Evolutionary conservation across 1,140 invertebrate species (phyloP).

Genomic region (Drosophila melanica): DNA sequence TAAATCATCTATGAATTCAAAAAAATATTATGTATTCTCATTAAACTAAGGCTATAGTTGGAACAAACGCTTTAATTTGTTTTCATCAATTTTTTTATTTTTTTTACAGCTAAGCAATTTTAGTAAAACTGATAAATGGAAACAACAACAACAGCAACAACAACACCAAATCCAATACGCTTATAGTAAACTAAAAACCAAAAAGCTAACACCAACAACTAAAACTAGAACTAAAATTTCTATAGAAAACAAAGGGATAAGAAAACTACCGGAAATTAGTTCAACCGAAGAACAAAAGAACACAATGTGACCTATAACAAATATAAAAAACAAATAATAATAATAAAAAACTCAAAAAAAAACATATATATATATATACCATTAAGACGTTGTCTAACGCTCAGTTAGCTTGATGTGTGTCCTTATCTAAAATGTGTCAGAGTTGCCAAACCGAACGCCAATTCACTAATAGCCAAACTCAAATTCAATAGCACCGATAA

Average conservation of each 20-base stretch:
- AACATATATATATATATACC: conserved; percentile 18
- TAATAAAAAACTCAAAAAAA: neutral
- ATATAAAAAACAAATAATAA: conserved; percentile 1
- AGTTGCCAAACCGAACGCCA: conserved; percentile 36
- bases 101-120: conserved; percentile 32
- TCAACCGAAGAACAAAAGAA: conserved; percentile 2
- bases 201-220: neutral
- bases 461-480: conserved; percentile 8
- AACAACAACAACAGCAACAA: conserved; percentile 18
- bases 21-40: no score
- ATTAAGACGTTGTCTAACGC: conserved; percentile 2
- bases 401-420: conserved; percentile 15
- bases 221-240: conserved; percentile 18
- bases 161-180: conserved; percentile 39
- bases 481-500: conserved; percentile 9
- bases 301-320: conserved; percentile 39
- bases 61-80: conserved; percentile 13
- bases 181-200: conserved; percentile 22
- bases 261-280: neutral
- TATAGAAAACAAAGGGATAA: neutral
- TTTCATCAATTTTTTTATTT: neutral
- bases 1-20: no score
- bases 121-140: conserved; percentile 12
- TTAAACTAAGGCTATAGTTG: neutral
- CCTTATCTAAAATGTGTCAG: conserved; percentile 18